Percentiles rank a stretch among this genome's conserved stretches.
Conservation (phyloP, 2,113 vertebrate genomes). For the Nesoenas mayeri region DNA sequence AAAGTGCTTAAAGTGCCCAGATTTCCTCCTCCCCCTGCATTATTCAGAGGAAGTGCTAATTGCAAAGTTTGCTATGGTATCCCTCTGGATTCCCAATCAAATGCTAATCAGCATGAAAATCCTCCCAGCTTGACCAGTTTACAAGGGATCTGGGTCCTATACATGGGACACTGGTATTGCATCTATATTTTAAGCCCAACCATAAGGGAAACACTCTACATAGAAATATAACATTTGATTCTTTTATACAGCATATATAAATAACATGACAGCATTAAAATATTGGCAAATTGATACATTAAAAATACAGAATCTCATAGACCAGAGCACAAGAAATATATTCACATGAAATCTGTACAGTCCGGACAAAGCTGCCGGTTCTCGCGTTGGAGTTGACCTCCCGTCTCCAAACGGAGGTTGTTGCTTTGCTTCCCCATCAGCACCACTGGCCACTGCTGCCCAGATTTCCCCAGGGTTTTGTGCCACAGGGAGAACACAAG, state of each 20-base stretch:
- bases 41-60: neutral
- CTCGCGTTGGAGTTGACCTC: neutral
- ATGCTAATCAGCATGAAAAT: neutral
- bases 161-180: neutral
- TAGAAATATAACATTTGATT: slow-evolving; percentile 34
- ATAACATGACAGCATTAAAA: slow-evolving; percentile 29
- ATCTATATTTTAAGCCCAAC: neutral
- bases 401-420: rapidly evolving
- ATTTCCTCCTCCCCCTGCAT: neutral
- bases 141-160: neutral
- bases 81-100: neutral
- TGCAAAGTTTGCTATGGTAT: neutral
- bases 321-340: slow-evolving; percentile 34
- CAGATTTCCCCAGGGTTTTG: neutral
- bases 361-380: rapidly evolving
- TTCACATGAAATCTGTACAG: slow-evolving; percentile 44
- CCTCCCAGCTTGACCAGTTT: neutral
- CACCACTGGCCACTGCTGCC: neutral
- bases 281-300: slow-evolving; percentile 12
- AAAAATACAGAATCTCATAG: slow-evolving; percentile 44
- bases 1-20: slow-evolving; percentile 48
- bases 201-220: neutral
- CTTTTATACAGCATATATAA: slow-evolving; percentile 35
- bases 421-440: neutral
- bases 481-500: neutral